These are phyloP conservation scores for Cylas formicarius DNA, from an alignment of 1,140 invertebrate genomes.

Conservation along the genomic window DNA sequence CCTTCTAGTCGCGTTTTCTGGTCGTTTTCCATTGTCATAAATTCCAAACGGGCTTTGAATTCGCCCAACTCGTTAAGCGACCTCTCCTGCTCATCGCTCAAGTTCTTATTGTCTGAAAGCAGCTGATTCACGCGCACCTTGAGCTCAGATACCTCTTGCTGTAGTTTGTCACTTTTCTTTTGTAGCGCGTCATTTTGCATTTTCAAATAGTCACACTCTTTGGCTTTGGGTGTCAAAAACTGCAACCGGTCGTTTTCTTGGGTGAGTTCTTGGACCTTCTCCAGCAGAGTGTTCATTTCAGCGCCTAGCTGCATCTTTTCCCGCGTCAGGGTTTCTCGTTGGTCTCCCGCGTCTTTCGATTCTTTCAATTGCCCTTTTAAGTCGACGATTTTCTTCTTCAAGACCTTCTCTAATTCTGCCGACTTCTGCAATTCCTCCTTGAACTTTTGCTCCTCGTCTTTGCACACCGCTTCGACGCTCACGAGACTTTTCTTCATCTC, in stretches of 20 bases:
- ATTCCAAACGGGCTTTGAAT: slow-evolving; percentile 28
- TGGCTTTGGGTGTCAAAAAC: slow-evolving; percentile 1
- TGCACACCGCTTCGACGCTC: slow-evolving; percentile 15
- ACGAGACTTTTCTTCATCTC: slow-evolving; percentile 15
- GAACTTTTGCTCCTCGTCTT: slow-evolving; percentile 13
- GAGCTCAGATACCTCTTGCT: slow-evolving; percentile 21
- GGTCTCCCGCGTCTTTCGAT: slow-evolving; percentile 10
- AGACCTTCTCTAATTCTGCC: slow-evolving; percentile 9
- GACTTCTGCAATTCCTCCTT: slow-evolving; percentile 7
- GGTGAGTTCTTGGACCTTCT: slow-evolving; percentile 18
- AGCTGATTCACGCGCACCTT: slow-evolving; percentile 25
- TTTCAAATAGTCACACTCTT: slow-evolving; percentile 17
- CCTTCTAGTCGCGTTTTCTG: slow-evolving; percentile 13
- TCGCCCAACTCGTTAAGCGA: slow-evolving; percentile 28
- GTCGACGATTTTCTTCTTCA: slow-evolving; percentile 14
- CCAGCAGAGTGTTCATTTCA: slow-evolving; percentile 7
- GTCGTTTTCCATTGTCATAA: slow-evolving; percentile 11
- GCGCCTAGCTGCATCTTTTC: slow-evolving; percentile 15
- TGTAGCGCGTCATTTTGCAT: slow-evolving; percentile 18
- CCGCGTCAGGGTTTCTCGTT: slow-evolving; percentile 7
- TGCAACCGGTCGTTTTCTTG: slow-evolving; percentile 12
- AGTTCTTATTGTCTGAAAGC: slow-evolving; percentile 31
- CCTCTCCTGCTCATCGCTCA: slow-evolving; percentile 33
- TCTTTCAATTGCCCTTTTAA: slow-evolving; percentile 16
- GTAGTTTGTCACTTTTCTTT: slow-evolving; percentile 20